Evolutionary conservation across 2,113 vertebrate species (phyloP).

Genomic region (Myanophis thanlyinensis): DNA sequence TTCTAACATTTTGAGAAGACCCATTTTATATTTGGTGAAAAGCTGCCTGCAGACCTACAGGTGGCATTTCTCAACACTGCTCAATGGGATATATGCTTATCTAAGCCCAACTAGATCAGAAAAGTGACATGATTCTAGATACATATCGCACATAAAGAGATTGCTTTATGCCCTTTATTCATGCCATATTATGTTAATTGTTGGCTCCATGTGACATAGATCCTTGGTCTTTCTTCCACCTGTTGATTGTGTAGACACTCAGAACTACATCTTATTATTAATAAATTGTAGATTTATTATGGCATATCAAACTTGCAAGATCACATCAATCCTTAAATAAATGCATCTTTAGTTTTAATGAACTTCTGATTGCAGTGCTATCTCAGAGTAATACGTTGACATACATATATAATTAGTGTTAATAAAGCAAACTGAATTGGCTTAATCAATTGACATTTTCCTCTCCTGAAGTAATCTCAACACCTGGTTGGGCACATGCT

Average conservation of each 20-base stretch:
- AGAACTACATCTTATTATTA: background rate
- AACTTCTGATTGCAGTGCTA: conserved; percentile 43
- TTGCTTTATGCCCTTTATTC: background rate
- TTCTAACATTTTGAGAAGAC: too few species aligned
- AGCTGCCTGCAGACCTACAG: too few species aligned
- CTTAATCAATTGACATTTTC: conserved; percentile 29
- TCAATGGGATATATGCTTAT: background rate
- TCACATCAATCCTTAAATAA: conserved; percentile 36
- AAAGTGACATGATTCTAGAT: background rate
- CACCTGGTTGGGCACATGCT: conserved; percentile 18
- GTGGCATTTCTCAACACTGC: too few species aligned
- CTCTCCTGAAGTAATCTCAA: conserved; percentile 14
- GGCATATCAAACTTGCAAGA: conserved; percentile 23
- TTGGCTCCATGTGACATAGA: background rate
- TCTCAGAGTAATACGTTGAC: conserved; percentile 42
- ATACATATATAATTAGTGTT: conserved; percentile 53
- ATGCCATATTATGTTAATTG: background rate
- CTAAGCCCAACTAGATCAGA: background rate
- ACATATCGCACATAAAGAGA: background rate
- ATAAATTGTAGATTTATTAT: background rate
- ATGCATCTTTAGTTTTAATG: conserved; percentile 41
- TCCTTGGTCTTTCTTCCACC: background rate
- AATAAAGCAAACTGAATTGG: conserved; percentile 55
- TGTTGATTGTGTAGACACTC: background rate
- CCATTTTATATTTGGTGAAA: too few species aligned